Percentiles rank a stretch among this genome's conserved stretches.
phyloP scores from a whole-genome alignment of 2,888 invertebrate species.

The Mechanitis mazaeus region DNA sequence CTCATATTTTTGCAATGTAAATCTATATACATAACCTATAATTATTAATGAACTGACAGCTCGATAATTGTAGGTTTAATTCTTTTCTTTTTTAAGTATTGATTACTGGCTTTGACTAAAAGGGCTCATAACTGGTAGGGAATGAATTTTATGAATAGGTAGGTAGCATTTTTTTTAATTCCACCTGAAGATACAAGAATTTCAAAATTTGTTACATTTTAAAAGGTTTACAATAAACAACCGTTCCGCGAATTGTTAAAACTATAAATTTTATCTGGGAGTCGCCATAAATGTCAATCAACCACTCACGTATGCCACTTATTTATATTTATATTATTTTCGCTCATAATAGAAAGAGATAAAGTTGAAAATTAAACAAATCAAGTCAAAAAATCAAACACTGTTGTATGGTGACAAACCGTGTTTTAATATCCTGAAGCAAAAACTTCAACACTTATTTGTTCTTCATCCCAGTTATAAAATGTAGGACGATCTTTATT shows the following conservation, averaged over 20 bases:
- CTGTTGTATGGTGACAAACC: slow-evolving; percentile 50
- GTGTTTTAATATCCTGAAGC: slow-evolving; percentile 37
- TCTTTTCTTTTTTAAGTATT: no score
- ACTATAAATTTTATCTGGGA: slow-evolving; percentile 60
- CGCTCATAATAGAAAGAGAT: slow-evolving; percentile 19
- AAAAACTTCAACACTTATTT: slow-evolving; percentile 48
- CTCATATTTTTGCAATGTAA: neutral
- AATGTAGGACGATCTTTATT: slow-evolving; percentile 36
- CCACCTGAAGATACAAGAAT: neutral
- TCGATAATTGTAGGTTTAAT: no score
- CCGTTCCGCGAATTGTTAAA: slow-evolving; percentile 63
- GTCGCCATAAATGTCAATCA: slow-evolving; percentile 61
- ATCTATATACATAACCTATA: slow-evolving; percentile 9
- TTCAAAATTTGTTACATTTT: slow-evolving; percentile 42
- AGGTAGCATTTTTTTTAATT: neutral
- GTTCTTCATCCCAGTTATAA: slow-evolving; percentile 39
- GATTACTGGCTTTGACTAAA: no score
- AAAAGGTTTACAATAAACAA: slow-evolving; percentile 54
- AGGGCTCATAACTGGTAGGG: no score
- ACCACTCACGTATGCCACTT: slow-evolving; percentile 39
- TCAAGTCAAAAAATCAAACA: slow-evolving; percentile 30
- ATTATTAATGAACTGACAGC: no score
- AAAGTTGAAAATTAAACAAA: slow-evolving; percentile 32
- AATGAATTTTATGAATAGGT: no score
- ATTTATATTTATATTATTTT: slow-evolving; percentile 13